Evolutionary conservation across 2,113 vertebrate genomes (phyloP).

Genomic region (Thalassarche chlororhynchos): DNA sequence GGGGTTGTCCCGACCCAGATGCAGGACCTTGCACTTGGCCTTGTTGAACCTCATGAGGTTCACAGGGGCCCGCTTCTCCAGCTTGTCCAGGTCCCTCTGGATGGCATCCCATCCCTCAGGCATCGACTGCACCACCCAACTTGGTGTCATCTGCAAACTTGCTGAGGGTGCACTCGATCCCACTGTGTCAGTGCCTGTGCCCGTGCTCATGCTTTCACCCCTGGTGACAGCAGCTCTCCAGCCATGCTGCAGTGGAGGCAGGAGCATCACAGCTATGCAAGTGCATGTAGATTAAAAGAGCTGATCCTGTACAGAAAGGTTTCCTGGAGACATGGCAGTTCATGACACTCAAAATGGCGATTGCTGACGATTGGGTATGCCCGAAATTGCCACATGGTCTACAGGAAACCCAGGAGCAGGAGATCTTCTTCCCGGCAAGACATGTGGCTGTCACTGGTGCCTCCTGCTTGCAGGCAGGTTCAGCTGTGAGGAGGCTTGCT

Average conservation of each 20-base stretch:
- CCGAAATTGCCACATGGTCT: background rate
- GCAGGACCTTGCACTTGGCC: too few species aligned
- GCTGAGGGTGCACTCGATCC: background rate
- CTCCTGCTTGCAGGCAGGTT: background rate
- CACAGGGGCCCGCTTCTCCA: background rate
- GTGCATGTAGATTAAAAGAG: background rate
- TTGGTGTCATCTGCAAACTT: background rate
- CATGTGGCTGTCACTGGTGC: rapidly evolving
- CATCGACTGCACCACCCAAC: background rate
- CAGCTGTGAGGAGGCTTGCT: background rate
- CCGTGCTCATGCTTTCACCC: background rate
- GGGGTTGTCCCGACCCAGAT: too few species aligned
- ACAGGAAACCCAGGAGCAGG: background rate
- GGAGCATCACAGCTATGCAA: background rate
- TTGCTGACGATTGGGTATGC: background rate
- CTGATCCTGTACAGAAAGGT: background rate
- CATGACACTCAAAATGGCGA: background rate
- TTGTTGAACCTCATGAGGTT: background rate
- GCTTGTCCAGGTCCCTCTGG: background rate
- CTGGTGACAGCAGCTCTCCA: background rate
- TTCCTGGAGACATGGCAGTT: background rate
- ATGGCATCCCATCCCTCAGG: background rate
- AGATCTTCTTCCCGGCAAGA: background rate
- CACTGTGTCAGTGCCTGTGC: background rate
- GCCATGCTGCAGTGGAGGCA: rapidly evolving